Evolutionary conservation across 1,140 invertebrate genomes (phyloP), one percentile per base, ranked within the genome.

Genomic region (Drosophila mayri): DNA sequence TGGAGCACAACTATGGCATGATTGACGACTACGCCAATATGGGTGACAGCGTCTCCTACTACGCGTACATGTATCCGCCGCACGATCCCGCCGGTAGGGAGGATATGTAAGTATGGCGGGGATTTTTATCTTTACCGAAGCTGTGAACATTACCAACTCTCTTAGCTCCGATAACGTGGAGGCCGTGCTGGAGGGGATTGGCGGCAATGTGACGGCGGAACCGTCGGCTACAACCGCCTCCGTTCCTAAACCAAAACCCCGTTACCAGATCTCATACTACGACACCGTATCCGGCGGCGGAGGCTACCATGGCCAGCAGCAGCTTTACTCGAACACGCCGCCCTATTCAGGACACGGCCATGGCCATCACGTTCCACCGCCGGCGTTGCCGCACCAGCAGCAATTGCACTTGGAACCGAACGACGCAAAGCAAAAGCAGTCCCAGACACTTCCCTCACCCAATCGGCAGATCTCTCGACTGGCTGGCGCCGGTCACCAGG

Each of bases 21-120:
- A 93, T 93, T 40, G 92, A 91, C 40, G 92, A 93, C 37, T 93
- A 93, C 71, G 84, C 90, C 20, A 91, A 92, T 57, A 91, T 92
- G 90, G 91, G 91, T n/a, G 91, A 94, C 71, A 94, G 94, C 32
- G 94, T 94, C 3, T 93, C 94, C 4, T 95, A 95, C 76, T 95
- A 95, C 62, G 94, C 94, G 40, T 94, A 94, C 25, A 94, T 94
- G 76, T 93, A 94, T 64, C 94, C 91, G 25, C 91, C 91, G 54
- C 91, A 92, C 54, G 94, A 58, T 94, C 79, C 83, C 61, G 79
- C 79, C 52, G 88, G 81, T 54, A 79, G 92, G 22, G 92, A 93
- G 49, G 92, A 92, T 41, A 92, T 92, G 92, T 92, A 76, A 72
- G 92, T 84, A 49, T 49, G 0, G 3, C 11, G 11, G 22, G 14